Base-by-base conservation (phyloP, 2,113 vertebrate genomes). In the Hepsetus odoe region DNA sequence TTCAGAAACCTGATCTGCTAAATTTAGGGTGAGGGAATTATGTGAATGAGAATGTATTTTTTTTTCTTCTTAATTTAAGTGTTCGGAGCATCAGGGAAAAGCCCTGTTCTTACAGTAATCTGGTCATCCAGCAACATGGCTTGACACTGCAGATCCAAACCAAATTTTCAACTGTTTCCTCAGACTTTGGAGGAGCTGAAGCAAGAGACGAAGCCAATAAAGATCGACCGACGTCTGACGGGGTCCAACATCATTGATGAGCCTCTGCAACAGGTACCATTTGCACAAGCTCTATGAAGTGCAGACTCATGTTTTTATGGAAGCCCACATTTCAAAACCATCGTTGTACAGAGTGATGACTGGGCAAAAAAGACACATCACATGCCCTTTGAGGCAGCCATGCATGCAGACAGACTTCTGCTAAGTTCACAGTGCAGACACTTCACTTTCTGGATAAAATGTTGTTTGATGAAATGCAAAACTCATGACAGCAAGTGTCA, bases 191-290 rank as follows among this genome's bases (percentile, higher is more conserved):
- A 99, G 91, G 97, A 99, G 91, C 96, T 99, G 95, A 98, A 94
- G 92, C 92, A 90, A 70, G 98, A 98, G 90, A 88, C 90, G 71
- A 96, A 92, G 82, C 91, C 94, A 65, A 94, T 97, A 85, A 98
- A 97, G 89, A 98, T 98, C 69, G 98, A 99, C 91, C 93, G 98
- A 88, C 95, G 98, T 85, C 89, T 99, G 80, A 99, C 97, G 0
- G 98, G 98, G 87, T 96, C 97, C 1, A 98, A 93, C 92, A 96
- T 98, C 88, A 99, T 99, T 80, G 98, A 99, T 89, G 98, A 99
- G 84, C 98, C 98, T 86, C 91, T 99, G 77, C 98, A 99, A 83
- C 97, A 99, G 94, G 98, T 98, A 83, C 42, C 0, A 1, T 79
- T 20, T 22, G n/a, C 10, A 3, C 26, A 82, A 85, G 86, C 85